phyloP scores from a whole-genome alignment of 2,113 vertebrate species.

The Takifugu flavidus region DNA sequence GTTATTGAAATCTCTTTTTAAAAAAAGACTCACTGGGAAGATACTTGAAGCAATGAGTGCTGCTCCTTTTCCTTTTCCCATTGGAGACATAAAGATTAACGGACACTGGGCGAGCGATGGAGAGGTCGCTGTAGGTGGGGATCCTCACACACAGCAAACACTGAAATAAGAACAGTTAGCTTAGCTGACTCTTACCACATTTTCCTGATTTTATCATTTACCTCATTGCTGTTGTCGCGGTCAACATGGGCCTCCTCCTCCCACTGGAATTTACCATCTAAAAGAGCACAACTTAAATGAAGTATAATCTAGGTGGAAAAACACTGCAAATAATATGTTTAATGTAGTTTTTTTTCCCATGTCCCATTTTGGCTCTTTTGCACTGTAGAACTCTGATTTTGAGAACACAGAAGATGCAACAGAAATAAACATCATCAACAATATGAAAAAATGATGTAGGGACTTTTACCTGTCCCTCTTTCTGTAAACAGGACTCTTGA shows the following conservation, averaged over 20 bases:
- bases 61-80: constrained; percentile 86
- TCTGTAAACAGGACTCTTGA: constrained; percentile 90
- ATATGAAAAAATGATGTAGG: neutral
- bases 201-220: constrained; percentile 24
- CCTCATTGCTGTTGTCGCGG: constrained; percentile 86
- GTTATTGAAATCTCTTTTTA: neutral
- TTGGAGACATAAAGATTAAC: constrained; percentile 88
- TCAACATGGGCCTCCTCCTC: constrained; percentile 86
- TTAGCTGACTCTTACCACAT: neutral
- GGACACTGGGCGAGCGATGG: constrained; percentile 78
- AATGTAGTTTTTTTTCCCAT: no score
- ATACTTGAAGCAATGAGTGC: constrained; percentile 87
- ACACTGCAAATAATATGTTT: no score
- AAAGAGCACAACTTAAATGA: constrained; percentile 10
- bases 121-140: constrained; percentile 82
- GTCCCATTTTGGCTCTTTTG: no score
- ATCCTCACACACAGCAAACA: constrained; percentile 79
- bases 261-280: constrained; percentile 90
- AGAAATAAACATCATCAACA: neutral
- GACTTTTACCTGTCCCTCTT: constrained; percentile 80
- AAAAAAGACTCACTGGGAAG: constrained; percentile 77
- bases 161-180: constrained; percentile 45
- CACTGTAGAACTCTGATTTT: no score
- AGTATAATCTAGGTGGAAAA: neutral
- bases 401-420: neutral